Conservation (phyloP, 2,113 vertebrate genomes). For the Diadophis punctatus region DNA sequence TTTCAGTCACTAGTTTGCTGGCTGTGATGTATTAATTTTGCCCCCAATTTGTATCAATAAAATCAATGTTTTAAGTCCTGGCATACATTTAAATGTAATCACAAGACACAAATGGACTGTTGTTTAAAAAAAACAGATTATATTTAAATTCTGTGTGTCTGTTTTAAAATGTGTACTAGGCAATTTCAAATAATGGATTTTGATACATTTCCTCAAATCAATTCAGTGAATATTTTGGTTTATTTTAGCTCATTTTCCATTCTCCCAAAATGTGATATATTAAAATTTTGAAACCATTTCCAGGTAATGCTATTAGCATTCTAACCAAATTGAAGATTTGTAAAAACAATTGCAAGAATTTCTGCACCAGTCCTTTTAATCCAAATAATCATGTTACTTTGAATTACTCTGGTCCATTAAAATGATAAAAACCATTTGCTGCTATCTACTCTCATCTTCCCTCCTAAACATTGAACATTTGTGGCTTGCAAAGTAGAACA, state of each 20-base stretch:
- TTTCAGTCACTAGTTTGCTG: slow-evolving; percentile 14
- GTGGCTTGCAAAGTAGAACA: background rate
- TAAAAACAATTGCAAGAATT: background rate
- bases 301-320: background rate
- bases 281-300: background rate
- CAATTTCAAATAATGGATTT: slow-evolving; percentile 13
- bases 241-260: background rate
- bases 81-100: background rate
- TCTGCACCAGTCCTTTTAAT: background rate
- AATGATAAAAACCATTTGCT: background rate
- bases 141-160: slow-evolving; percentile 37
- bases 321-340: background rate
- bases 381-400: background rate
- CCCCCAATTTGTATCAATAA: background rate
- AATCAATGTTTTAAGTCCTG: background rate
- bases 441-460: background rate
- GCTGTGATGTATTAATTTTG: background rate
- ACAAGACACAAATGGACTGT: background rate
- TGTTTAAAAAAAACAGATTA: slow-evolving; percentile 10
- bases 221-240: background rate
- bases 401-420: background rate
- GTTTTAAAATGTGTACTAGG: slow-evolving; percentile 21
- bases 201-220: background rate
- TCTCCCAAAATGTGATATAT: background rate
- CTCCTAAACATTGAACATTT: background rate